These are phyloP conservation scores for Tenodera sinensis DNA, from an alignment of 2,888 invertebrate species.

Conservation along the genomic window DNA sequence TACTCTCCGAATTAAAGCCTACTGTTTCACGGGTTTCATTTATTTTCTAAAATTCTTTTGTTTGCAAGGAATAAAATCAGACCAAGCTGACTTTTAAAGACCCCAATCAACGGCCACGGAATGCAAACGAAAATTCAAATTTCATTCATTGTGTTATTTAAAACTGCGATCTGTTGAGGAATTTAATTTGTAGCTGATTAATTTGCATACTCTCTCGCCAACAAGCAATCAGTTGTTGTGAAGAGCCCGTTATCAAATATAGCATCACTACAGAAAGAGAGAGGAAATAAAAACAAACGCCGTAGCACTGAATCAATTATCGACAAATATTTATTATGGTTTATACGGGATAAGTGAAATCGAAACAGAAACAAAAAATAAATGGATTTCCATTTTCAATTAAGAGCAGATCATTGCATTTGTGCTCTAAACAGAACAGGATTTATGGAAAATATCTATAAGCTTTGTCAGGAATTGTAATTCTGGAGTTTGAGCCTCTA, in stretches of 20 bases:
- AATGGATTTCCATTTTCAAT: neutral
- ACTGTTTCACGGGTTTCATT: neutral
- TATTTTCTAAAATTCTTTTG: neutral
- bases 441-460: neutral
- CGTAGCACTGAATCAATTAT: neutral
- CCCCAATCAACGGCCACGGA: neutral
- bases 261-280: neutral
- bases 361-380: neutral
- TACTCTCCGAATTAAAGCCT: neutral
- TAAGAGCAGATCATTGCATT: neutral
- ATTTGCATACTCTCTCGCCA: neutral
- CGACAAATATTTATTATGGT: neutral
- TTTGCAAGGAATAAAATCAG: neutral
- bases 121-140: neutral
- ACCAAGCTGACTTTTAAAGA: neutral
- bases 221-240: neutral
- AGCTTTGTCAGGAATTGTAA: neutral
- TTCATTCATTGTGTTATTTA: neutral
- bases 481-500: neutral
- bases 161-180: neutral
- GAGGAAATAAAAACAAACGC: neutral
- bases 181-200: neutral
- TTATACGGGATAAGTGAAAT: neutral
- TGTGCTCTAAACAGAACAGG: neutral
- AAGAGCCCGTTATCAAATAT: neutral